Evolutionary conservation across 2,888 invertebrate genomes (phyloP).

Genomic region (Eupithecia abbreviata): DNA sequence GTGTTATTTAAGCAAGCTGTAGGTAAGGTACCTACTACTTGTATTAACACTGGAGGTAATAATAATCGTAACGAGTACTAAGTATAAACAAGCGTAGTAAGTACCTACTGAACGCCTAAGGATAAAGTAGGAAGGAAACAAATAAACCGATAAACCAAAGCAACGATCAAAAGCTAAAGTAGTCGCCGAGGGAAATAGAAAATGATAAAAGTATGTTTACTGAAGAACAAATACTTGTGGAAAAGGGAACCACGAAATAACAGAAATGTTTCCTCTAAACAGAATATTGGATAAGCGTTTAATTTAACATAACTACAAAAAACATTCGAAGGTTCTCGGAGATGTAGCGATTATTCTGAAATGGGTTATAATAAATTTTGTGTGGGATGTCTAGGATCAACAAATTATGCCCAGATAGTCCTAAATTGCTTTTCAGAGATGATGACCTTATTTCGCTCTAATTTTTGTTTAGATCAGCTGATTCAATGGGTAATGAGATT

Average conservation of each 20-base stretch:
- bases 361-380: slow-evolving; percentile 36
- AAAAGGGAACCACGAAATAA: slow-evolving; percentile 15
- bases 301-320: slow-evolving; percentile 14
- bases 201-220: slow-evolving; percentile 1
- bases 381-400: slow-evolving; percentile 32
- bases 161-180: background rate
- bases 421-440: slow-evolving; percentile 37
- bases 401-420: slow-evolving; percentile 35
- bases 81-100: background rate
- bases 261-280: slow-evolving; percentile 5
- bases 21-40: too few species aligned
- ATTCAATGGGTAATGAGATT: slow-evolving; percentile 41
- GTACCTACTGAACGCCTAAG: background rate
- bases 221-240: background rate
- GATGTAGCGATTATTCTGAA: slow-evolving; percentile 26
- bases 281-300: slow-evolving; percentile 15
- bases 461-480: slow-evolving; percentile 39
- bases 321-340: slow-evolving; percentile 9
- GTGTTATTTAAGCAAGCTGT: background rate
- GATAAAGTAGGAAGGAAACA: background rate
- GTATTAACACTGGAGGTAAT: background rate
- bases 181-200: slow-evolving; percentile 2
- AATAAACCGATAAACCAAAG: background rate
- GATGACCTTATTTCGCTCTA: slow-evolving; percentile 38
- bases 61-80: background rate